These are phyloP conservation scores for Mellilla xanthometata DNA, from an alignment of 2,888 invertebrate species.

Conservation along the genomic window DNA sequence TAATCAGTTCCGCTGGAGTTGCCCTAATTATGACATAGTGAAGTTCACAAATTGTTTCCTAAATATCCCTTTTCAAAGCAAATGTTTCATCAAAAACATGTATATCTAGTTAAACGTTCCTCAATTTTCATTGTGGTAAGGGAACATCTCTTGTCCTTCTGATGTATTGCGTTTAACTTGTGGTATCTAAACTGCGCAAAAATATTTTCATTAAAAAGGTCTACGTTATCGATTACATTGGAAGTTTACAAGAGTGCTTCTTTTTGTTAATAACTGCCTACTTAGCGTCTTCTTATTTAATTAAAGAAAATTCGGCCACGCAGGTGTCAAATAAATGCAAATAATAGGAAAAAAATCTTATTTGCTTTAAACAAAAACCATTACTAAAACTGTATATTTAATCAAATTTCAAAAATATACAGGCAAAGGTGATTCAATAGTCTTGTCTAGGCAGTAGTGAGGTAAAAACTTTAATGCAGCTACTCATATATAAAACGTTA, in stretches of 20 bases:
- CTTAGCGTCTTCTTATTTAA: too few species aligned
- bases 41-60: not conserved
- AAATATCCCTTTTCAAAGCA: constrained; percentile 1
- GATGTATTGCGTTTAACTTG: not conserved
- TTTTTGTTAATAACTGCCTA: constrained; percentile 8
- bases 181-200: constrained; percentile 36
- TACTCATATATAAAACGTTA: too few species aligned
- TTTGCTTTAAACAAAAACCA: too few species aligned
- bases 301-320: too few species aligned
- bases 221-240: constrained; percentile 11
- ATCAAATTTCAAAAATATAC: too few species aligned
- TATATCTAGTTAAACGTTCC: not conserved
- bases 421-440: too few species aligned
- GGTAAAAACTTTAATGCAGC: too few species aligned
- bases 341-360: too few species aligned
- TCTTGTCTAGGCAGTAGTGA: too few species aligned
- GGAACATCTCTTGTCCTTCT: not conserved
- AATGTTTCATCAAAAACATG: not conserved
- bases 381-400: too few species aligned
- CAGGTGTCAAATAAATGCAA: too few species aligned
- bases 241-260: constrained; percentile 17
- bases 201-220: constrained; percentile 37
- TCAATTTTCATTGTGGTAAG: constrained; percentile 1
- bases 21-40: constrained; percentile 27
- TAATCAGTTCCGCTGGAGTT: constrained; percentile 40